Evolutionary conservation across 2,113 vertebrate genomes (phyloP).

Genomic region (Pelecanus crispus): DNA sequence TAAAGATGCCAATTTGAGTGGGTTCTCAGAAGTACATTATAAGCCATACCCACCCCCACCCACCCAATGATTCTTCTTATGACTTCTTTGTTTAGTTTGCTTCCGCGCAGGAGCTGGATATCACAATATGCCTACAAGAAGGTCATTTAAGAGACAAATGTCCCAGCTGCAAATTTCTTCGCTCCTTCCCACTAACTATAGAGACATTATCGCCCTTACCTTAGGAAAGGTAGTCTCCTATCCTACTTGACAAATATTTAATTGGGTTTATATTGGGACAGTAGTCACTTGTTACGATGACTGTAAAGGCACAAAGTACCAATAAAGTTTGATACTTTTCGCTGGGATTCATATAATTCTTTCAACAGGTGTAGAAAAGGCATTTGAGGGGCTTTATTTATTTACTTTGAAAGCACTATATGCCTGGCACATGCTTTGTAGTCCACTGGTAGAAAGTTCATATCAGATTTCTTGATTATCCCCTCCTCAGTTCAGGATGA

Average conservation of each 20-base stretch:
- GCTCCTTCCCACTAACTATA: neutral
- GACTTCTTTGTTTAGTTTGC: neutral
- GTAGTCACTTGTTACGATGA: neutral
- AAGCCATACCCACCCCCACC: neutral
- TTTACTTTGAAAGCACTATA: neutral
- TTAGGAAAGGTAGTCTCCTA: neutral
- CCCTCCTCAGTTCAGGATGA: neutral
- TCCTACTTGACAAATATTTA: neutral
- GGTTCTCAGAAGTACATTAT: neutral
- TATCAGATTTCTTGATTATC: neutral
- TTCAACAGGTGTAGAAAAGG: neutral
- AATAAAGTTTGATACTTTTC: neutral
- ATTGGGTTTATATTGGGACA: neutral
- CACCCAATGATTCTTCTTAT: neutral
- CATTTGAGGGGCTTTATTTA: neutral
- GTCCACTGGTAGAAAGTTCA: neutral
- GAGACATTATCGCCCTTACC: neutral
- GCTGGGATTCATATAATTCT: neutral
- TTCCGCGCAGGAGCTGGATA: neutral
- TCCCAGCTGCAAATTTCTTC: neutral
- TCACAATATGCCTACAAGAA: neutral
- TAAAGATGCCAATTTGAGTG: neutral
- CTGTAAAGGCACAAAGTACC: neutral
- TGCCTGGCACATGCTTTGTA: neutral
- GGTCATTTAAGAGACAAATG: neutral